Base-by-base conservation (phyloP, 2,888 invertebrate genomes). In the Osedax frankpressi region DNA sequence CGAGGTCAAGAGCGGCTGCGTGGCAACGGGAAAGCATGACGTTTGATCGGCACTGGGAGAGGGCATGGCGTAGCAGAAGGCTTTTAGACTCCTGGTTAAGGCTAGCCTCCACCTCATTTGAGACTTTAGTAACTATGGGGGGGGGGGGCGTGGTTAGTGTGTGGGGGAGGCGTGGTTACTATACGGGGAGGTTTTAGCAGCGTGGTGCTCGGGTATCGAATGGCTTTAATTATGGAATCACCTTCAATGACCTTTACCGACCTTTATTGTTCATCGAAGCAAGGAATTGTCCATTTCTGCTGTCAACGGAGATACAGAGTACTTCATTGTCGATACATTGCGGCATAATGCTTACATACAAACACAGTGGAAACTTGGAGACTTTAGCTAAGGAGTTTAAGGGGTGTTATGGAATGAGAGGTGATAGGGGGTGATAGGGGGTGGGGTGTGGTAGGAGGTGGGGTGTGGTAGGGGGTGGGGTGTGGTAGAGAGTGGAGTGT, bases 251-350 rank as follows among this genome's bases (percentile, higher is more conserved):
- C n/a, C n/a, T n/a, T n/a, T n/a, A 71, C 74, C 30, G 26, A 76
- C 77, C 75, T 74, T 74, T 90, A 87, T 19, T 74, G 11, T 65
- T 72, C 2, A 95, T 92, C 81, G 94, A 93, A 78, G 93, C 92
- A 77, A 93, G 90, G 79, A 93, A 88, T 86, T 92, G 90, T 0
- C 96, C 96, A 3, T 92, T 92, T 84, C 94, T 94, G 30, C 94
- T 93, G 83, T 95, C 94, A 71, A 96, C 93, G 28, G 94, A 92
- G 75, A 96, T 90, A 75, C 94, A 87, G 77, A 96, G 88, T 83
- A 93, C 91, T 84, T 96, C 95, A 0, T 94, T 94, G 77, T 92
- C 88, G 80, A 94, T 87, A 83, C 93, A 94, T 28, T 94, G 94
- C 78, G 90, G 89, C 72, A 95, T 87, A 77, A 94, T 90, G 1